Conservation (phyloP, 2,888 invertebrate species). For the Lasiommata megera region DNA sequence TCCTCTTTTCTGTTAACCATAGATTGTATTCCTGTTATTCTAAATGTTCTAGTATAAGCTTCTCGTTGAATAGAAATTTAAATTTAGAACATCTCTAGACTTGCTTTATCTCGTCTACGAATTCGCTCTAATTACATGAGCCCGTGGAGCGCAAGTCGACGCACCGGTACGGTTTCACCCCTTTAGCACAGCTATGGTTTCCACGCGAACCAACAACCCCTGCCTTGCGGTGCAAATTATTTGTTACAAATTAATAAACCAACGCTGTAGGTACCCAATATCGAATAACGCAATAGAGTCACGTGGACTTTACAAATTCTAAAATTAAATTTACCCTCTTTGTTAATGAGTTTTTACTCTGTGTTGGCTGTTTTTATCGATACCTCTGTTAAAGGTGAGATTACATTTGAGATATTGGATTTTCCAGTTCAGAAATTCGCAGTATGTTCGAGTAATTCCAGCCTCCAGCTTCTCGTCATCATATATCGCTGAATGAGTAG, state of each 20-base stretch:
- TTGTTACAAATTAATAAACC: slow-evolving; percentile 3
- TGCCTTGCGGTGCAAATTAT: slow-evolving; percentile 24
- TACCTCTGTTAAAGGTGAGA: too few relatives aligned
- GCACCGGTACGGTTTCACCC: slow-evolving; percentile 49
- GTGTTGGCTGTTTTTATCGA: too few relatives aligned
- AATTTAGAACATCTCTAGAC: not conserved
- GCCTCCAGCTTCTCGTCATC: too few relatives aligned
- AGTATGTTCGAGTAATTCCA: too few relatives aligned
- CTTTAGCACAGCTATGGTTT: slow-evolving; percentile 50
- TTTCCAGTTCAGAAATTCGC: too few relatives aligned
- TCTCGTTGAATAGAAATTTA: too few relatives aligned
- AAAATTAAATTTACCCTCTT: not conserved
- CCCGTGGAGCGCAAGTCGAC: slow-evolving; percentile 27
- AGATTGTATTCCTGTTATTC: too few relatives aligned
- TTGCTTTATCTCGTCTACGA: not conserved
- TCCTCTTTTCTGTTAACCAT: too few relatives aligned
- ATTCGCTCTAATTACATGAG: slow-evolving; percentile 23
- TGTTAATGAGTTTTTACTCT: not conserved
- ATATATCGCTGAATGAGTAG: too few relatives aligned
- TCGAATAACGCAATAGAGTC: not conserved
- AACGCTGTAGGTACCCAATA: not conserved
- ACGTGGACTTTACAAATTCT: not conserved
- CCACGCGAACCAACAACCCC: slow-evolving; percentile 36
- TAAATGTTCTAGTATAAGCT: too few relatives aligned
- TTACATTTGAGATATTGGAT: too few relatives aligned